A percentile compares a stretch with the other conserved stretches of the same genome.
phyloP scores from a whole-genome alignment of 2,113 vertebrate species.

The Melanotaenia duboulayi region DNA sequence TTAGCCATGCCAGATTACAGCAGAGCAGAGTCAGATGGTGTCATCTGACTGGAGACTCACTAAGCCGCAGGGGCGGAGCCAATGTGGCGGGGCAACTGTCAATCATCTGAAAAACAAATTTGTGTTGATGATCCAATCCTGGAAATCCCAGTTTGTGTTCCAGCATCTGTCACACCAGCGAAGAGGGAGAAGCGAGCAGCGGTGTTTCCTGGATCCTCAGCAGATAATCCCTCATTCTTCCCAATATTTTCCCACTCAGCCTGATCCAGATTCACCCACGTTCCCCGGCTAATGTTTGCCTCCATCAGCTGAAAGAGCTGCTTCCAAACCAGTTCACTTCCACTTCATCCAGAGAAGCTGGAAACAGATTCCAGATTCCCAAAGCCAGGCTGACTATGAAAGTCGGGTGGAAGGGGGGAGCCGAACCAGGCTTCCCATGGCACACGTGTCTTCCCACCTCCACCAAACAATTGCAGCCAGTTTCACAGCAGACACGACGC shows the following conservation, averaged over 20 bases:
- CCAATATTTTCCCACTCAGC: constrained; percentile 68
- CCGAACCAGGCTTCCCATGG: too few species aligned
- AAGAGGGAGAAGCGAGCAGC: too few species aligned
- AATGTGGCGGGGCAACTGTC: too few species aligned
- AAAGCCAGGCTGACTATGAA: too few species aligned
- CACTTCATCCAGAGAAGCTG: constrained; percentile 35
- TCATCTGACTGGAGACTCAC: constrained; percentile 57
- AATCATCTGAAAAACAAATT: neutral
- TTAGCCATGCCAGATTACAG: constrained; percentile 78
- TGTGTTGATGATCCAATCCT: neutral
- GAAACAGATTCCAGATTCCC: too few species aligned
- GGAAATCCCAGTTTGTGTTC: too few species aligned
- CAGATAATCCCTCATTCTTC: constrained; percentile 74
- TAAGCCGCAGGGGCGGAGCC: neutral
- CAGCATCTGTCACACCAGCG: too few species aligned
- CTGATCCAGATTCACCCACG: constrained; percentile 47
- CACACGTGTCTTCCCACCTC: too few species aligned
- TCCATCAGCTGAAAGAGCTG: constrained; percentile 47
- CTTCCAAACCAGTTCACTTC: neutral
- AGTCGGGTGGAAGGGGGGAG: too few species aligned
- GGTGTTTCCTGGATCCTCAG: neutral
- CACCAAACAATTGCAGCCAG: too few species aligned
- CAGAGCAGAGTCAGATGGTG: constrained; percentile 53
- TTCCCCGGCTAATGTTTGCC: constrained; percentile 56
- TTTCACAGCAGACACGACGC: too few species aligned